A percentile compares a stretch with the other conserved stretches of the same genome.
Evolutionary conservation across 2,113 vertebrate genomes (phyloP).

Genomic region (Hippotragus niger): DNA sequence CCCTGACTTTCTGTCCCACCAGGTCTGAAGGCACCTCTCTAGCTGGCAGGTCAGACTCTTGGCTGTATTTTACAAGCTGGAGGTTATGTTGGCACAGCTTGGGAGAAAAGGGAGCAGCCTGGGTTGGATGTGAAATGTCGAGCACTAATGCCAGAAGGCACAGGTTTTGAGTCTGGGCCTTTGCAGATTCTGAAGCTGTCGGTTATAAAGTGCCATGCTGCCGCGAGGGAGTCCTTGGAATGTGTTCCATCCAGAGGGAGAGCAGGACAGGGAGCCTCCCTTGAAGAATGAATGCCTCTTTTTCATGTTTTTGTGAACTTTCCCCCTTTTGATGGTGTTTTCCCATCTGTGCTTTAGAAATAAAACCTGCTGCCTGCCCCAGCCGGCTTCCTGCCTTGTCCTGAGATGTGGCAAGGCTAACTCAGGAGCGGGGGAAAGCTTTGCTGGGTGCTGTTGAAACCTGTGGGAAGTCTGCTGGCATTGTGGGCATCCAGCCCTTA

Average conservation of each 20-base stretch:
- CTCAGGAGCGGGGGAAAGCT: background rate
- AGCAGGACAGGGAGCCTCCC: background rate
- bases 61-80: conserved; percentile 34
- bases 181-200: conserved; percentile 45
- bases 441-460: background rate
- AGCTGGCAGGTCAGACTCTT: conserved; percentile 31
- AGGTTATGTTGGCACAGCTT: conserved; percentile 56
- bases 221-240: background rate
- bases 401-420: background rate
- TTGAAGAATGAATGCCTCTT: conserved; percentile 38
- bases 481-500: background rate
- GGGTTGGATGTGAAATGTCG: conserved; percentile 10
- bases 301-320: background rate
- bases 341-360: conserved; percentile 40
- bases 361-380: conserved; percentile 5
- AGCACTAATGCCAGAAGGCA: conserved; percentile 20
- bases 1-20: background rate
- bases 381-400: background rate
- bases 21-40: conserved; percentile 33
- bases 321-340: background rate
- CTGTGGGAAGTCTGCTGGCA: background rate
- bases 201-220: background rate
- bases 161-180: background rate
- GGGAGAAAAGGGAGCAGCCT: conserved; percentile 20
- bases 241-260: background rate